Conservation (phyloP, 1,140 invertebrate genomes). For the Eulimnadia texana region DNA sequence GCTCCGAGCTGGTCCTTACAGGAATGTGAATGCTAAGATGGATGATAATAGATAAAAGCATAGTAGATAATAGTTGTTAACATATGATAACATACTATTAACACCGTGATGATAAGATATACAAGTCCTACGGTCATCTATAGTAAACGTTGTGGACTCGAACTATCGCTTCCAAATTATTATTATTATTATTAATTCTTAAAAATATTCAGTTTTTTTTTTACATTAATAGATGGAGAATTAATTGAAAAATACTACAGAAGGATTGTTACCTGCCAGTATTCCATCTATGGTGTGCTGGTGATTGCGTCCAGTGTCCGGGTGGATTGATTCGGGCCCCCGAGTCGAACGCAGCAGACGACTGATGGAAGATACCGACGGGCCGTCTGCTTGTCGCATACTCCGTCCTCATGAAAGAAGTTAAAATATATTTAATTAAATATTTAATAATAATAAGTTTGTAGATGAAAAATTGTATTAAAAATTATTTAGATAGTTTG, state of each 20-base stretch:
- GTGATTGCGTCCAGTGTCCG: constrained; percentile 34
- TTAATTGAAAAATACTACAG: constrained; percentile 1
- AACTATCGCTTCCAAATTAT: no score
- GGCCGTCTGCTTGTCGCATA: constrained; percentile 74
- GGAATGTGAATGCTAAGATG: no score
- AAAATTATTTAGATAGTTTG: background rate
- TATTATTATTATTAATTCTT: no score
- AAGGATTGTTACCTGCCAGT: constrained; percentile 39
- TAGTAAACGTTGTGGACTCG: no score
- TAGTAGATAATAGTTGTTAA: no score
- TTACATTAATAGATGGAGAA: no score
- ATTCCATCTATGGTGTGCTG: constrained; percentile 80
- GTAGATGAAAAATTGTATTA: background rate
- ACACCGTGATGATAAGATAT: no score
- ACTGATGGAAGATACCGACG: constrained; percentile 71
- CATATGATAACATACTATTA: no score
- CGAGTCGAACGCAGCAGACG: constrained; percentile 54
- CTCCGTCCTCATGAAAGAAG: constrained; percentile 40
- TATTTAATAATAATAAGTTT: background rate
- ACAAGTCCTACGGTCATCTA: no score
- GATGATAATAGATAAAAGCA: no score
- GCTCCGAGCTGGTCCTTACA: no score
- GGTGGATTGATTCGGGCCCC: constrained; percentile 44
- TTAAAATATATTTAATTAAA: background rate
- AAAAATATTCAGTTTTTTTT: no score